Conservation (phyloP, 2,888 invertebrate species). For the Colostygia pectinataria region DNA sequence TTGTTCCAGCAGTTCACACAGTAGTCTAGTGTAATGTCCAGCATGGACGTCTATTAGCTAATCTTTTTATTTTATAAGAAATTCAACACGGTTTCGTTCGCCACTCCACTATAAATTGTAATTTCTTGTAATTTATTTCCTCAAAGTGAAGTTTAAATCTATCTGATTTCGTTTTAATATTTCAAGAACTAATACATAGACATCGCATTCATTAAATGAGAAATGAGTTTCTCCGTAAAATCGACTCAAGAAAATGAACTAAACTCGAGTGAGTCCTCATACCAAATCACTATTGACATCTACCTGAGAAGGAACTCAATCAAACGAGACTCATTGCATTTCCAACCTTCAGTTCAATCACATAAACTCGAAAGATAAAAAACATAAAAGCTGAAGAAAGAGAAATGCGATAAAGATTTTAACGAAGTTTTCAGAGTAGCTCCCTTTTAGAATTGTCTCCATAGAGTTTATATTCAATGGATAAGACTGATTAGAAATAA, state of each 20-base stretch:
- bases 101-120: too few relatives aligned
- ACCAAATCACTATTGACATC: background rate
- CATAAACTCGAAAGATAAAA: slow-evolving; percentile 20
- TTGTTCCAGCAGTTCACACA: too few relatives aligned
- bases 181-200: too few relatives aligned
- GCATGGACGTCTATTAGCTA: too few relatives aligned
- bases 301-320: slow-evolving; percentile 13
- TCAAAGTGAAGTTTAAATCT: too few relatives aligned
- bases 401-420: slow-evolving; percentile 18
- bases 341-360: slow-evolving; percentile 19
- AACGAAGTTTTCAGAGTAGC: slow-evolving; percentile 22
- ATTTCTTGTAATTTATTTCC: too few relatives aligned
- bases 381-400: slow-evolving; percentile 14
- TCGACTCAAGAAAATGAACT: background rate
- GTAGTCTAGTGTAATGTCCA: too few relatives aligned
- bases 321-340: slow-evolving; percentile 14
- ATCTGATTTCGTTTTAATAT: too few relatives aligned
- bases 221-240: background rate
- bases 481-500: background rate
- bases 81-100: too few relatives aligned
- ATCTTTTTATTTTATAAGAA: too few relatives aligned
- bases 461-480: background rate
- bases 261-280: background rate
- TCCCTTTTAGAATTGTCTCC: slow-evolving; percentile 10
- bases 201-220: background rate